Base-by-base conservation (phyloP, 2,113 vertebrate genomes). In the Psittacula cyanocephala region DNA sequence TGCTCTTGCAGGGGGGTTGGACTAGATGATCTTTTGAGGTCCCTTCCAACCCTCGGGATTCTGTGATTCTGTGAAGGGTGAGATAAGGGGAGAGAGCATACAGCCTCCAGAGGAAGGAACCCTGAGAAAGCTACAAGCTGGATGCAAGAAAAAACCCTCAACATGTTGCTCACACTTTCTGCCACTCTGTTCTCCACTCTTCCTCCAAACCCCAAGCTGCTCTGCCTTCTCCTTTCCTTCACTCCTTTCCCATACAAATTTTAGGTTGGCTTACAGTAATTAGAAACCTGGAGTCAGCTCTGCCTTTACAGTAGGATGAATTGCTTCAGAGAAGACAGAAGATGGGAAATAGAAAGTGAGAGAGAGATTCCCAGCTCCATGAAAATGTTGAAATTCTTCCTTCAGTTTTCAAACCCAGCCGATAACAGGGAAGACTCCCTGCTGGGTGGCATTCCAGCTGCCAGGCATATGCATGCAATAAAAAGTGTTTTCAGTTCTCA, bases 261-360 rank as follows among this genome's bases (percentile, higher is more conserved):
- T 81, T 33, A 29, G 43, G 35, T 28, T 93, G 49, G 17, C 29
- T 81, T 71, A 84, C 14, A 76, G 22, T 81, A 84, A 81, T 3
- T 81, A 86, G 81, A 91, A 89, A 69, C 65, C 52, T 87, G 68
- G 28, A 91, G 27, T 25, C 33, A 68, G 57, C 13, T 86, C 35
- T 79, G 65, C 39, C 47, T 52, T 95, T 79, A 64, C 41, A 33
- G 22, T 28, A 84, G 19, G 46, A 81, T 7, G 1, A 87, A 75
- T 24, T 86, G 35, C 52, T 81, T 62, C 57, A 93, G 64, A 89
- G 83, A 81, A 84, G 46, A 37, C n/a, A 63, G 49, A 55, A n/a
- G n/a, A 64, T 35, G 15, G 37, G 86, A 95, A 79, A 22, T 37
- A 88, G 50, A 79, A 72, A 81, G 22, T 17, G 35, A 71, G 31